Evolutionary conservation across 1,140 invertebrate genomes (phyloP).

Genomic region (Megalonaias nervosa): DNA sequence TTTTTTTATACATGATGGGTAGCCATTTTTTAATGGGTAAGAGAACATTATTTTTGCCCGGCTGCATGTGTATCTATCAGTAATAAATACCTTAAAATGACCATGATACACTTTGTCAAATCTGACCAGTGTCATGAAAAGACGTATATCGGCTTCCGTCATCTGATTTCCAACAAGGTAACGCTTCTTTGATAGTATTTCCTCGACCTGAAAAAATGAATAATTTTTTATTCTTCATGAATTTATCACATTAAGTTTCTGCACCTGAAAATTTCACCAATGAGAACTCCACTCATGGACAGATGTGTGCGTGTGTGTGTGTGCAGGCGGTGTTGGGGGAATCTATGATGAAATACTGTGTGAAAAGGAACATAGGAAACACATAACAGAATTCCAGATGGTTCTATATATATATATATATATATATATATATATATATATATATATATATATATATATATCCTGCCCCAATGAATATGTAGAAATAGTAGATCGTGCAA

Average conservation of each 20-base stretch:
- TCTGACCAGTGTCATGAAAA: slow-evolving; percentile 63
- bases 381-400: background rate
- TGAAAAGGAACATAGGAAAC: background rate
- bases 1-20: background rate
- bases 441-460: too few relatives aligned
- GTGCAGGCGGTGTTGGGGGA: background rate
- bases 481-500: too few relatives aligned
- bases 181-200: slow-evolving; percentile 57
- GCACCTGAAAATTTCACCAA: too few relatives aligned
- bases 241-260: too few relatives aligned
- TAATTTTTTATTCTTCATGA: background rate
- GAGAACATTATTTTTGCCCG: background rate
- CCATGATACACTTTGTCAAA: slow-evolving; percentile 67
- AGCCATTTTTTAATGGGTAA: background rate
- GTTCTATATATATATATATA: too few relatives aligned
- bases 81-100: slow-evolving; percentile 63
- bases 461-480: too few relatives aligned
- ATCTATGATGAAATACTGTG: background rate
- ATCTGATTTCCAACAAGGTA: slow-evolving; percentile 58
- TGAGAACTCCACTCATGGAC: background rate
- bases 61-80: background rate
- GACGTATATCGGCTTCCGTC: slow-evolving; percentile 66
- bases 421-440: too few relatives aligned
- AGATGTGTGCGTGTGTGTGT: background rate
- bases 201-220: slow-evolving; percentile 52